phyloP scores from a whole-genome alignment of 2,113 vertebrate genomes.

The Alosa alosa region DNA sequence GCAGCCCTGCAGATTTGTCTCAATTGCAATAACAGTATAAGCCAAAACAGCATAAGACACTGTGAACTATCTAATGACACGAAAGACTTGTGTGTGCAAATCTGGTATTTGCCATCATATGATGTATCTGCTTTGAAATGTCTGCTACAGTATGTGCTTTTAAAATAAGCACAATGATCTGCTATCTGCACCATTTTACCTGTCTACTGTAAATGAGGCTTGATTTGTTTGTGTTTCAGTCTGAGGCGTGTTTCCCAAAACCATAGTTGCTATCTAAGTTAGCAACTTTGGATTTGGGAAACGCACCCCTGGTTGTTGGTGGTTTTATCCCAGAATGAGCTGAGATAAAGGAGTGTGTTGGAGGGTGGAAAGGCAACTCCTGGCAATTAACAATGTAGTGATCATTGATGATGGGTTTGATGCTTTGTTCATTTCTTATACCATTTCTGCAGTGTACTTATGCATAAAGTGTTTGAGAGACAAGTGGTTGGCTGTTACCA shows the following conservation, averaged over 20 bases:
- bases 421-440: background rate
- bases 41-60: background rate
- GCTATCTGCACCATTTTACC: background rate
- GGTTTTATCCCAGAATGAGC: background rate
- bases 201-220: background rate
- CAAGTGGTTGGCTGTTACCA: background rate
- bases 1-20: background rate
- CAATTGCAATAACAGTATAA: background rate
- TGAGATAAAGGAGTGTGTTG: background rate
- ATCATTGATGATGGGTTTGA: background rate
- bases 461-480: background rate
- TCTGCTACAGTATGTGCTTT: background rate
- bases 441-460: background rate
- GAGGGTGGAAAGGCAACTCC: background rate
- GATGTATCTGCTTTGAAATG: background rate
- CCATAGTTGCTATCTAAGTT: too few species aligned
- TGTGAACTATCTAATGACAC: background rate
- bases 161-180: background rate
- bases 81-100: background rate
- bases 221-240: background rate
- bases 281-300: too few species aligned
- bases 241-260: too few species aligned
- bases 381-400: background rate
- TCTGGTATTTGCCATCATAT: background rate
- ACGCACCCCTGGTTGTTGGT: background rate